Base-by-base conservation (phyloP, 2,888 invertebrate species). In the Lingula anatina region DNA sequence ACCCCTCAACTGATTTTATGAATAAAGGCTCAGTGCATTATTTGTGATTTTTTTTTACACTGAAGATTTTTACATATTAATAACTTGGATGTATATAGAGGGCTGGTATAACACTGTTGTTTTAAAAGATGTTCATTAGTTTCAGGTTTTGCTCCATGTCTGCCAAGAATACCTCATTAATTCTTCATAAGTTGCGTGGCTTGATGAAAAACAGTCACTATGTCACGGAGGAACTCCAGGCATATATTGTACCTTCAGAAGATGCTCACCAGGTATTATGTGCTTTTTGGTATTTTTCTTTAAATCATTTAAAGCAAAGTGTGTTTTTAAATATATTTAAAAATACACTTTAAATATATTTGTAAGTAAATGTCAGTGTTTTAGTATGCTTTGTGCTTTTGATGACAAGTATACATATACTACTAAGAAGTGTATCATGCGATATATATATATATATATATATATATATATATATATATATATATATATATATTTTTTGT, bases 231-330 rank as follows among this genome's bases (percentile, higher is more conserved):
- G 77, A 84, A 7, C 73, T 93, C n/a, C 81, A 87, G 24, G 93
- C 91, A 0, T 89, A 91, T 66, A 87, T 94, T 46, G 81, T 93
- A 37, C 88, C 88, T 2, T 86, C 88, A 0, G 84, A 83, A 5
- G 93, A 93, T 78, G 87, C 89, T 2, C 93, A 94, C 77, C 85
- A 86, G 75, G 86, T 86, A 59, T 52, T 56, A 31, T 31, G 9
- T 12, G 35, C n/a, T 15, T 12, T 15, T 15, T 31, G 9, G 47
- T 37, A 36, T 45, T 35, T 18, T 40, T 36, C 24, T 18, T 20
- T 46, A 15, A n/a, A 26, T 12, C 9, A n/a, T 25, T 46, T n/a
- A 41, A 54, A 18, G 36, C 27, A 26, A 5, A 9, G 21, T 42
- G 35, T 24, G 24, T 46, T 44, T 45, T 24, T 31, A 28, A 18